Evolutionary conservation across 1,140 invertebrate species (phyloP).

Genomic region (Drosophila sulfurigaster): DNA sequence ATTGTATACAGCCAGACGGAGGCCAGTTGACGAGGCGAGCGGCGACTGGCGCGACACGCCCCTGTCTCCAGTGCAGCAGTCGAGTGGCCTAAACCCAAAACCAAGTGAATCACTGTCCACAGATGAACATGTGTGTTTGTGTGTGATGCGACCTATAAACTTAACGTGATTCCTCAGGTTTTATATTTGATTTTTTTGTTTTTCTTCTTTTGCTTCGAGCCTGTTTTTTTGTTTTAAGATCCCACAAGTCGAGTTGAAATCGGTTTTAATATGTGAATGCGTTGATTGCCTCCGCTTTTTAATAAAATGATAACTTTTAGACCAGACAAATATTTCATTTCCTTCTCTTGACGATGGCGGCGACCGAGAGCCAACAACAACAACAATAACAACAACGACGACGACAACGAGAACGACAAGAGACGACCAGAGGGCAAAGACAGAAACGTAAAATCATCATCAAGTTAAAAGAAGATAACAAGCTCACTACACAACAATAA

Average conservation of each 20-base stretch:
- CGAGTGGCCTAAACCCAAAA: slow-evolving; percentile 62
- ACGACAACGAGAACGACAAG: slow-evolving; percentile 35
- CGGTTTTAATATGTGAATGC: slow-evolving; percentile 83
- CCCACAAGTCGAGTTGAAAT: slow-evolving; percentile 66
- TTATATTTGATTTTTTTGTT: slow-evolving; percentile 2
- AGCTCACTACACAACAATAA: neutral
- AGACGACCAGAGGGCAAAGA: slow-evolving; percentile 30
- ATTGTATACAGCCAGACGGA: slow-evolving; percentile 47
- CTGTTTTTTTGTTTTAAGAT: slow-evolving; percentile 48
- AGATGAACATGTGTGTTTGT: slow-evolving; percentile 6
- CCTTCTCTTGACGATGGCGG: slow-evolving; percentile 65
- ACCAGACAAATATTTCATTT: slow-evolving; percentile 84
- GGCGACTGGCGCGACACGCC: slow-evolving; percentile 78
- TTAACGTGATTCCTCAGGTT: slow-evolving; percentile 44
- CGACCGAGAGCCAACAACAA: slow-evolving; percentile 24
- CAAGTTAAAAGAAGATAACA: slow-evolving; percentile 50
- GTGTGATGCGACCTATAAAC: slow-evolving; percentile 62
- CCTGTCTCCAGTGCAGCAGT: slow-evolving; percentile 77
- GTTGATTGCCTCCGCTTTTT: slow-evolving; percentile 84
- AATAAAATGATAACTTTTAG: slow-evolving; percentile 84
- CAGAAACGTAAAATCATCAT: slow-evolving; percentile 76
- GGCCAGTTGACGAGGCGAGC: slow-evolving; percentile 40
- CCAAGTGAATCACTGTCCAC: slow-evolving; percentile 19
- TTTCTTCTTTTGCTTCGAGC: neutral
- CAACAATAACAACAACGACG: slow-evolving; percentile 27